Percentiles rank a stretch among this genome's conserved stretches.
Evolutionary conservation across 2,888 invertebrate species (phyloP).

Genomic region (Lypha dubia): DNA sequence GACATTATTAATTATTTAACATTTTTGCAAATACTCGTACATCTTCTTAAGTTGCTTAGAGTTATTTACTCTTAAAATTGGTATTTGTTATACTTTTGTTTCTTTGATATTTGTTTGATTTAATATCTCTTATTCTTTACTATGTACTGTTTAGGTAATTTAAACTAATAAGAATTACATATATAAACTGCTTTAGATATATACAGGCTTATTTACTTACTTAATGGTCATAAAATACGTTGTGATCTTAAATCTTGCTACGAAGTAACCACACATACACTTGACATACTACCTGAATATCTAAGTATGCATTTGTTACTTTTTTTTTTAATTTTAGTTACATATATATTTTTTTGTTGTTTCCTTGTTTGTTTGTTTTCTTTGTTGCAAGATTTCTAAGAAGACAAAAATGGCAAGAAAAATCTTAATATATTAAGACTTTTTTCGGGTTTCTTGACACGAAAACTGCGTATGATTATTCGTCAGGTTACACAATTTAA

Average conservation of each 20-base stretch:
- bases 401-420: background rate
- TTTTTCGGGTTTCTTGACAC: conserved; percentile 46
- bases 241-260: background rate
- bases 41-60: conserved; percentile 58
- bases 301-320: background rate
- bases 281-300: background rate
- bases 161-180: conserved; percentile 1
- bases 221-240: conserved; percentile 68
- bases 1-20: conserved; percentile 80
- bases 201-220: conserved; percentile 33
- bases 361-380: background rate
- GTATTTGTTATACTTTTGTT: conserved; percentile 19
- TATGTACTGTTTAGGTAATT: background rate
- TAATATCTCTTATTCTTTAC: background rate
- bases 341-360: conserved; percentile 46
- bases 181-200: conserved; percentile 19
- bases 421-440: conserved; percentile 39
- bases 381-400: background rate
- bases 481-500: background rate
- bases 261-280: background rate
- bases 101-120: background rate
- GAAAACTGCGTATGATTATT: conserved; percentile 12
- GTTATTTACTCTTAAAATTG: conserved; percentile 1
- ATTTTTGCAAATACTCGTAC: conserved; percentile 75
- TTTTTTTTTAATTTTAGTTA: conserved; percentile 20